Base-by-base conservation (phyloP, 2,113 vertebrate genomes). In the Ptilonorhynchus violaceus region DNA sequence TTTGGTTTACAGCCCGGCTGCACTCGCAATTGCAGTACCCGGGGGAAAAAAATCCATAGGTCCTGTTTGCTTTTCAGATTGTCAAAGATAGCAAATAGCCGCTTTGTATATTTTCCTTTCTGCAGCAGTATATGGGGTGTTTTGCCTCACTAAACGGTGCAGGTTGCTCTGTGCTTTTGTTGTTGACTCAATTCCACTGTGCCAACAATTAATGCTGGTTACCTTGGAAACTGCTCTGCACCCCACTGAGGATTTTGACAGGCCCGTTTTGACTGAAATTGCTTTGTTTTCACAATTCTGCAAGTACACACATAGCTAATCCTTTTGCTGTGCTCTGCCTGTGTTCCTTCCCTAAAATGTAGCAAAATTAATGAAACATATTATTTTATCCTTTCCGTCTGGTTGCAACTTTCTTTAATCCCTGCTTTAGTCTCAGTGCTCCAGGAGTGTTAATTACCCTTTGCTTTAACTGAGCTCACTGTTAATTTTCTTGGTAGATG, bases 211-310 rank as follows among this genome's bases (percentile, higher is more conserved):
- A 97, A 82, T 78, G 89, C 72, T 75, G 23, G 97, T 98, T 98
- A 89, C 98, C 97, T 88, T 97, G 98, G 98, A 97, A 98, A 98
- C 98, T 50, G 93, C 84, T 96, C 92, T 95, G 96, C 93, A 89
- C 95, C 97, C 97, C 92, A 88, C 97, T 85, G 97, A 96, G 98
- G 96, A 95, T 93, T 96, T 94, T 97, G 97, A 98, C 97, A 97
- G 94, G 87, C 96, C 91, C 94, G 46, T 97, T 98, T 97, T 97
- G 85, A 90, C 91, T 96, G 97, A 95, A 97, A 98, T 97, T 75
- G 94, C 95, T 97, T 97, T 97, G 97, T 98, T 98, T 98, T 97
- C 97, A 89, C 92, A 53, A 52, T 97, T 95, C 94, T 77, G 67
- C 72, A 66, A 94, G 83, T 70, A 89, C 91, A 91, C 33, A 59